Conservation (phyloP, 1,140 invertebrate genomes). For the Drosophila ercepeae region DNA sequence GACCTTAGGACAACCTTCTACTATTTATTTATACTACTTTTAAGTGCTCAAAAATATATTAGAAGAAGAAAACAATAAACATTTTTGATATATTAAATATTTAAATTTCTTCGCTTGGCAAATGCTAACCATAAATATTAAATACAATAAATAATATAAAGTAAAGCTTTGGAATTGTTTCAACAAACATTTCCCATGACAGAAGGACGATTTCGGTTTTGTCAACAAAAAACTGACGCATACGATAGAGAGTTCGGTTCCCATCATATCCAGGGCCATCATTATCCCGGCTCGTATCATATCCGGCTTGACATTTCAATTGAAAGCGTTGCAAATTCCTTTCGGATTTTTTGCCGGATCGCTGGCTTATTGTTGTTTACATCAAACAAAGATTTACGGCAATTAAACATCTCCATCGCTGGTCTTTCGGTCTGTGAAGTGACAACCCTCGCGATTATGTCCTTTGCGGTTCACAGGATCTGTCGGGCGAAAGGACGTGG, state of each 20-base stretch:
- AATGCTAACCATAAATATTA: no score
- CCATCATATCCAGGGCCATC: conserved; percentile 40
- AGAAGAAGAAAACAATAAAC: no score
- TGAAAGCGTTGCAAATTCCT: conserved; percentile 66
- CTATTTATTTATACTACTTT: no score
- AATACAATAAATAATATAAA: no score
- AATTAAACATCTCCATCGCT: conserved; percentile 75
- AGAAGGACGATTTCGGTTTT: background rate
- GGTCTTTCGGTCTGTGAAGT: conserved; percentile 44
- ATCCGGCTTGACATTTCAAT: conserved; percentile 72
- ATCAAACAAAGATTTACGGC: conserved; percentile 83
- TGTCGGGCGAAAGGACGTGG: conserved; percentile 18
- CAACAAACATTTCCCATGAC: background rate
- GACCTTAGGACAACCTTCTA: no score
- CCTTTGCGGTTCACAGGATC: conserved; percentile 74
- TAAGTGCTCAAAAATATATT: no score
- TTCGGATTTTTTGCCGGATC: conserved; percentile 17
- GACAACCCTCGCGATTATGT: conserved; percentile 79
- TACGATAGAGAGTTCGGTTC: conserved; percentile 9
- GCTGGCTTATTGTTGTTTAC: conserved; percentile 74
- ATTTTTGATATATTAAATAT: no score
- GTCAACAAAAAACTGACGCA: conserved; percentile 22
- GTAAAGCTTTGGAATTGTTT: background rate
- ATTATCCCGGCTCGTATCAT: conserved; percentile 55
- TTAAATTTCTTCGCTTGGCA: no score